Evolutionary conservation across 2,113 vertebrate genomes (phyloP), one percentile per base, ranked within the genome.

Genomic region (Micromys minutus): DNA sequence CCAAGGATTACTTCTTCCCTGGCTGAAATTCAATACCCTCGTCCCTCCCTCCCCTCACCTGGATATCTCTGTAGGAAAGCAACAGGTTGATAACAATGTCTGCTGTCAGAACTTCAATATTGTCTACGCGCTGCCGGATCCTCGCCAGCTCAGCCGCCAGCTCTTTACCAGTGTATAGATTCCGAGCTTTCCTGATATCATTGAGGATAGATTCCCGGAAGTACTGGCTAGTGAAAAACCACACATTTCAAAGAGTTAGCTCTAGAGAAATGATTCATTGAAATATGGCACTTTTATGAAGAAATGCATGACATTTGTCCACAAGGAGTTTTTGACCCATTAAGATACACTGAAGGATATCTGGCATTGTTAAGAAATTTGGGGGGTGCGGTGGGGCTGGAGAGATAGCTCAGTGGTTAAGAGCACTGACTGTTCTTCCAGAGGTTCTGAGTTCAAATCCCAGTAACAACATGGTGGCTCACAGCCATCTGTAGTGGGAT

Each of bases 61-160:
- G 99, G 94, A 99, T 99, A 97, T 99, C 99, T 97, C 99, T 98
- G 98, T 99, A 99, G 16, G 99, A 99, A 97, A 99, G 98, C 90
- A 99, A 98, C 93, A 99, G 98, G 97, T 99, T 99, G 98, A 99
- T 99, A 90, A 99, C 99, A 69, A 99, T 99, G 96, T 99, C 99
- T n/a, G 99, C 99, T 34, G 99, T 99, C 95, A 99, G 98, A 97
- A 99, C 99, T 98, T 99, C 99, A 91, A 99, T 99, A 11, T 99
- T 99, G 98, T 99, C 99, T 63, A 99, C 98, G 9, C 99, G 98
- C 97, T 99, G 99, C 83, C 99, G 99, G 97, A 99, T 99, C 85
- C 99, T 99, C 86, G 98, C 98, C 97, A 99, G 97, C 94, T 99
- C 99, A 31, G 98, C 98, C 0, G 99, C 99, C 72, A 99, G 98